Percentiles rank a stretch among this genome's conserved stretches.
Conservation (phyloP, 2,888 invertebrate species). For the Epicampocera succincta region DNA sequence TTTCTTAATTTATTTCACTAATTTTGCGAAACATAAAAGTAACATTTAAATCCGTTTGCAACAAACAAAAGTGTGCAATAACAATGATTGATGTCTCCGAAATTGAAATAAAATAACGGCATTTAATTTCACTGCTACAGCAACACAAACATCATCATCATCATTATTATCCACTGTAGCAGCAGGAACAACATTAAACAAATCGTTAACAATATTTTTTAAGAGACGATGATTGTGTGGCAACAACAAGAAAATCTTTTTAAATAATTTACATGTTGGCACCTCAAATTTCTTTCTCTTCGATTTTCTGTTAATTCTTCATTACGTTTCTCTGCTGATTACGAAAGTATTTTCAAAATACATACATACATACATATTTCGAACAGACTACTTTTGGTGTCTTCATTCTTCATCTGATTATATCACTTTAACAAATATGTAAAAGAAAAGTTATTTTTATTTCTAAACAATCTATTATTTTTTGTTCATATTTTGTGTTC, state of each 20-base stretch:
- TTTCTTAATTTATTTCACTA: conserved; percentile 47
- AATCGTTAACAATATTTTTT: conserved; percentile 64
- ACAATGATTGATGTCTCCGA: conserved; percentile 67
- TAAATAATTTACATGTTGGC: conserved; percentile 67
- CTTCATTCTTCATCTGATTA: conserved; percentile 48
- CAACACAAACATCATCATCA: conserved; percentile 16
- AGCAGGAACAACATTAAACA: conserved; percentile 53
- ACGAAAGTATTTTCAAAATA: conserved; percentile 32
- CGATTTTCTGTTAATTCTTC: conserved; percentile 9
- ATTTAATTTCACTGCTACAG: conserved; percentile 48
- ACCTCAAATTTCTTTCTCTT: conserved; percentile 40
- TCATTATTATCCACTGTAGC: conserved; percentile 4
- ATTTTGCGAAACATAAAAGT: conserved; percentile 21
- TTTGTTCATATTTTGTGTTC: conserved; percentile 1
- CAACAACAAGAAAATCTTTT: conserved; percentile 37
- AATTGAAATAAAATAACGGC: conserved; percentile 67
- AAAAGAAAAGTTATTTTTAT: conserved; percentile 42
- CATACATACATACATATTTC: conserved; percentile 9
- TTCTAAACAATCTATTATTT: conserved; percentile 38
- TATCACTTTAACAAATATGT: conserved; percentile 30
- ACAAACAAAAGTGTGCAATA: conserved; percentile 45
- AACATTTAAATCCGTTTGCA: conserved; percentile 45
- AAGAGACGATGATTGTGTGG: conserved; percentile 39
- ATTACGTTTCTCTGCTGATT: conserved; percentile 16
- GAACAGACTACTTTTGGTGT: conserved; percentile 16